phyloP scores from a whole-genome alignment of 2,113 vertebrate species.

The Sakesphorus luctuosus region DNA sequence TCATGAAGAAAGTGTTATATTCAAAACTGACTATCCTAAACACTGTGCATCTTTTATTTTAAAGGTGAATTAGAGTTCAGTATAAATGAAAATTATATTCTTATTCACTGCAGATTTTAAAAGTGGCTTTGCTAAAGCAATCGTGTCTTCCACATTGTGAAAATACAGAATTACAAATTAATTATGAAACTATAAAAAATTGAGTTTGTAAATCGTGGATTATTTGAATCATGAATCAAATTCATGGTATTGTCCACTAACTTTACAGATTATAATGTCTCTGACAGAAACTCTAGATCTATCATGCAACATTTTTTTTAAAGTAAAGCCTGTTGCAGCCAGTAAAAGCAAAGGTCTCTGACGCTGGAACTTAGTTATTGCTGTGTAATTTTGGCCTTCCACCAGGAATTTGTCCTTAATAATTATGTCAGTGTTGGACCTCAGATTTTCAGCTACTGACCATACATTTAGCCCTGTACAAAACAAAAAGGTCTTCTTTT shows the following conservation, averaged over 20 bases:
- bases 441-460: neutral
- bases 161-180: neutral
- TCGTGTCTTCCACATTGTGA: neutral
- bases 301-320: neutral
- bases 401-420: neutral
- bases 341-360: neutral
- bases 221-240: neutral
- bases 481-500: neutral
- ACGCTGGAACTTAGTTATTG: neutral
- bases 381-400: neutral
- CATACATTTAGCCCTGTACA: neutral
- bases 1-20: neutral
- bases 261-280: neutral
- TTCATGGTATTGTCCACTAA: neutral
- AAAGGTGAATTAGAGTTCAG: neutral
- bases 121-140: neutral
- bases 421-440: neutral
- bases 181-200: neutral
- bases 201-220: neutral
- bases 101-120: neutral
- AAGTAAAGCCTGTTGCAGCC: neutral
- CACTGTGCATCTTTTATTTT: neutral
- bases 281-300: neutral
- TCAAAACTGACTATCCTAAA: neutral
- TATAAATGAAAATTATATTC: neutral